Percentiles rank a stretch among this genome's conserved stretches.
Evolutionary conservation across 2,797 vertebrate genomes (phyloP).

Genomic region (Diglossa cyanea): DNA sequence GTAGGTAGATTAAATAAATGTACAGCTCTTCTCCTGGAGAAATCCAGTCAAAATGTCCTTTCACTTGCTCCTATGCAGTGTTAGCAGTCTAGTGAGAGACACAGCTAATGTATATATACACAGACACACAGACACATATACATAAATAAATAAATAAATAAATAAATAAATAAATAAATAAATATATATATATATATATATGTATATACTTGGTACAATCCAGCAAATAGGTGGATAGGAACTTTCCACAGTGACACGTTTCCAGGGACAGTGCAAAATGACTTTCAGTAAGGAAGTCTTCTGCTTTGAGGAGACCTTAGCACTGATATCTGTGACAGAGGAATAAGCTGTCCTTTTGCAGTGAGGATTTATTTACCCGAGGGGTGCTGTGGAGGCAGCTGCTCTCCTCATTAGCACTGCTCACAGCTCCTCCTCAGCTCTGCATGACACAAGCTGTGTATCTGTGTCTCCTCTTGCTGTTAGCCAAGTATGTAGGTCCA

Average conservation of each 20-base stretch:
- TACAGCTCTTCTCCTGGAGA: background rate
- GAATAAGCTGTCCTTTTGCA: background rate
- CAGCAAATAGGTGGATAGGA: background rate
- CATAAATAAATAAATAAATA: too few relatives aligned
- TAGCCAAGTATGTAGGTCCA: background rate
- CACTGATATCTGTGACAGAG: background rate
- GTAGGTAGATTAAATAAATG: background rate
- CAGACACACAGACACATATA: accelerated
- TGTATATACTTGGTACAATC: background rate
- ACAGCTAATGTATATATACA: background rate
- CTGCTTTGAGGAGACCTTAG: background rate
- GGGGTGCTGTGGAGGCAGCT: background rate
- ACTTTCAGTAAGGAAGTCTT: background rate
- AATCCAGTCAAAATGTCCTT: background rate
- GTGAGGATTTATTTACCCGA: background rate
- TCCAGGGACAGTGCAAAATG: background rate
- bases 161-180: background rate
- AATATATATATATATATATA: accelerated
- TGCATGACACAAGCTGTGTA: background rate
- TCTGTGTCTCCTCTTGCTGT: background rate
- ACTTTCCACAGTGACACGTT: accelerated
- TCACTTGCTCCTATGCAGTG: background rate
- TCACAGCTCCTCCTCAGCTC: background rate
- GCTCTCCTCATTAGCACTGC: background rate
- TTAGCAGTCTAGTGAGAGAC: background rate